phyloP scores from a whole-genome alignment of 2,888 invertebrate species.

The Cylindroiulus punctatus region DNA sequence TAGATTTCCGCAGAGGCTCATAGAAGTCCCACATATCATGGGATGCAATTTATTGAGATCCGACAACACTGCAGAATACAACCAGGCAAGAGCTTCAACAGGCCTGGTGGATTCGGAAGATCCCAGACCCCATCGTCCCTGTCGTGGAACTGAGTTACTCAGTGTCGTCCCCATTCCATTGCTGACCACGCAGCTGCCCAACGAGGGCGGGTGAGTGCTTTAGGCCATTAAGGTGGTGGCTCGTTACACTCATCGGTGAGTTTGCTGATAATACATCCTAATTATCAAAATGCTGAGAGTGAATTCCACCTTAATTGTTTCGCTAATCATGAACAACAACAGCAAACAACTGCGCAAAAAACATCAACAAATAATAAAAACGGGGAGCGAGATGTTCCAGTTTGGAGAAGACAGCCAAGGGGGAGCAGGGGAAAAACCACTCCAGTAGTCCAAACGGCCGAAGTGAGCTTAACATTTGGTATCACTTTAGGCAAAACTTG shows the following conservation, averaged over 20 bases:
- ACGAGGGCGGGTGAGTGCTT: neutral
- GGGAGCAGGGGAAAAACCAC: neutral
- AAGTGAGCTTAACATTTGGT: no score
- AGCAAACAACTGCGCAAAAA: constrained; percentile 3
- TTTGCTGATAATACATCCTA: constrained; percentile 29
- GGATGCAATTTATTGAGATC: no score
- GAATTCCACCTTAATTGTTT: constrained; percentile 38
- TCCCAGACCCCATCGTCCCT: no score
- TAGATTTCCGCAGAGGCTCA: no score
- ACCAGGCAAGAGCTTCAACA: no score
- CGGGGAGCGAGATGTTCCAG: neutral
- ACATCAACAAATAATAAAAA: constrained; percentile 22
- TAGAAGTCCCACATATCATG: no score
- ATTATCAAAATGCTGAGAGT: constrained; percentile 24
- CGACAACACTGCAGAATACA: no score
- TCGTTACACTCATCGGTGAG: constrained; percentile 42
- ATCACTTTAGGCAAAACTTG: no score
- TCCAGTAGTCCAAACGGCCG: neutral
- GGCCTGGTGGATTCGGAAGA: no score
- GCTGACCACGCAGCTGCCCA: constrained; percentile 2
- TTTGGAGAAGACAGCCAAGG: neutral
- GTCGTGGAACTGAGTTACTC: neutral
- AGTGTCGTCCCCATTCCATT: neutral
- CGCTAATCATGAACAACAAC: constrained; percentile 23
- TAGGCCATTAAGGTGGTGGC: constrained; percentile 34